A percentile compares a stretch with the other conserved stretches of the same genome.
These are phyloP conservation scores for Chelmon rostratus DNA, from an alignment of 2,797 vertebrate genomes.

Conservation along the genomic window DNA sequence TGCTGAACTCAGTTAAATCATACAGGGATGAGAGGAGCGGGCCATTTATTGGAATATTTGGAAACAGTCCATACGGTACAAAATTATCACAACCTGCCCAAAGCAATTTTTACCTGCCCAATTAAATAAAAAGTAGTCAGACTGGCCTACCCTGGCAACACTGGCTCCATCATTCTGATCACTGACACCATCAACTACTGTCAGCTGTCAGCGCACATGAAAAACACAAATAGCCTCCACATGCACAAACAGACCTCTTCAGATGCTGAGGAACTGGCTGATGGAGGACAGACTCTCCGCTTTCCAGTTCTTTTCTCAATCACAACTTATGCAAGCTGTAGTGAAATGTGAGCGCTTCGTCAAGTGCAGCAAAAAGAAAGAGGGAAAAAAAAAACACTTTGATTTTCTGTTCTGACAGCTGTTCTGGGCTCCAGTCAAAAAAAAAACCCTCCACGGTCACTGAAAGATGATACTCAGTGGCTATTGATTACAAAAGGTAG, in stretches of 20 bases:
- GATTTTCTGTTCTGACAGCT: slow-evolving; percentile 77
- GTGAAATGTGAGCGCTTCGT: slow-evolving; percentile 61
- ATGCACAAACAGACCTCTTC: slow-evolving; percentile 35
- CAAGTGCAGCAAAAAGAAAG: slow-evolving; percentile 33
- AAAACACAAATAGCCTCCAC: slow-evolving; percentile 37
- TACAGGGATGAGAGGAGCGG: background rate
- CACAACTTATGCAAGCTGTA: slow-evolving; percentile 39
- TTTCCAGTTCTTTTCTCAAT: slow-evolving; percentile 40
- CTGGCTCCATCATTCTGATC: slow-evolving; percentile 40
- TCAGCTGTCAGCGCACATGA: slow-evolving; percentile 44
- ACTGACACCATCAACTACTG: slow-evolving; percentile 47
- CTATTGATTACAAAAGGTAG: slow-evolving; percentile 79
- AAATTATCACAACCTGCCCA: background rate
- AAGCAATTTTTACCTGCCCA: background rate
- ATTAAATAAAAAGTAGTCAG: background rate
- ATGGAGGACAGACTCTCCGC: slow-evolving; percentile 34
- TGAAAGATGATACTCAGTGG: slow-evolving; percentile 72
- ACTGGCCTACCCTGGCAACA: background rate
- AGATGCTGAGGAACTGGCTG: slow-evolving; percentile 22
- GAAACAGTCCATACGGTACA: background rate
- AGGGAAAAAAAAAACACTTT: slow-evolving; percentile 25
- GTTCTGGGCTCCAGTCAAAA: slow-evolving; percentile 51
- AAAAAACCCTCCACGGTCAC: slow-evolving; percentile 46
- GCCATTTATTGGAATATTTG: background rate
- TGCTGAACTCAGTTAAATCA: background rate